Percentiles rank a stretch among this genome's conserved stretches.
These are phyloP conservation scores for Dendrolimus houi DNA, from an alignment of 2,888 invertebrate species.

Conservation along the genomic window DNA sequence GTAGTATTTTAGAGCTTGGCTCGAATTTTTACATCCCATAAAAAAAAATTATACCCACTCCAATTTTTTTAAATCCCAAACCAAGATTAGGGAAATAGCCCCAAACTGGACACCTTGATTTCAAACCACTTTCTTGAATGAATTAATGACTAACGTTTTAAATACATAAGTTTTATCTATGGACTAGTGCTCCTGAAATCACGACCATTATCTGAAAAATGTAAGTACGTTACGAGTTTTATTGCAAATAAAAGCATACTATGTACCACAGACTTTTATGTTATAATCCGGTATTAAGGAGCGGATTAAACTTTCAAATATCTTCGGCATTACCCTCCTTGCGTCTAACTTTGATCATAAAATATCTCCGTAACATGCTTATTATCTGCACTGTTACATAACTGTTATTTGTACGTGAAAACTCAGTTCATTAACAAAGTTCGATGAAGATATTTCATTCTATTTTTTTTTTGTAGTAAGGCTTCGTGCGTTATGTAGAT, in stretches of 20 bases:
- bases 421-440: too few relatives aligned
- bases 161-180: too few relatives aligned
- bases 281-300: neutral
- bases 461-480: conserved; percentile 1
- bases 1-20: too few relatives aligned
- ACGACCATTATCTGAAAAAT: neutral
- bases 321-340: neutral
- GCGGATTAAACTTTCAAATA: conserved; percentile 4
- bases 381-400: neutral
- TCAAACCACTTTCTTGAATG: too few relatives aligned
- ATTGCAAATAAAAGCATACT: conserved; percentile 2
- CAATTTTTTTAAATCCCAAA: too few relatives aligned
- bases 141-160: too few relatives aligned
- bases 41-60: too few relatives aligned
- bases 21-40: too few relatives aligned
- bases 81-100: too few relatives aligned
- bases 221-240: neutral
- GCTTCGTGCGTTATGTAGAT: too few relatives aligned
- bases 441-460: conserved; percentile 6
- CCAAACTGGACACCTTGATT: too few relatives aligned
- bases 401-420: neutral
- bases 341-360: conserved; percentile 5
- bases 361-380: conserved; percentile 4
- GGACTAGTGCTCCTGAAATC: neutral
- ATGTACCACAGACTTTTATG: neutral